Conservation (phyloP, 1,140 invertebrate genomes). For the Parapsyche elsis region DNA sequence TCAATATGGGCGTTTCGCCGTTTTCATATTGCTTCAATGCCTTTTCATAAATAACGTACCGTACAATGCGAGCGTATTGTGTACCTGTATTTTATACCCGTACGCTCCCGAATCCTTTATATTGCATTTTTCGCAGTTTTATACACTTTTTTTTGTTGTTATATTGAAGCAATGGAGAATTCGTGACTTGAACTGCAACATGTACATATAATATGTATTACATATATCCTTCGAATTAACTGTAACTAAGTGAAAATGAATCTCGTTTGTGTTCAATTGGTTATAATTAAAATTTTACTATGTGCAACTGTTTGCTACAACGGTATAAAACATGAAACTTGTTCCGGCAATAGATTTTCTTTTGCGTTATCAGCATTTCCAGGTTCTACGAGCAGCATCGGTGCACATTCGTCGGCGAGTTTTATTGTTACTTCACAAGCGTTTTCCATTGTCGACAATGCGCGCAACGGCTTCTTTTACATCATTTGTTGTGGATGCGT, state of each 20-base stretch:
- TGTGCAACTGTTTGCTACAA: too few relatives aligned
- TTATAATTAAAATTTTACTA: too few relatives aligned
- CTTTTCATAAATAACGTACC: constrained; percentile 28
- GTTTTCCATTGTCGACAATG: constrained; percentile 48
- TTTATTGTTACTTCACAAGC: constrained; percentile 50
- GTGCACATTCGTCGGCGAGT: constrained; percentile 12
- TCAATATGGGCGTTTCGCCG: neutral
- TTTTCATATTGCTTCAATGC: constrained; percentile 29
- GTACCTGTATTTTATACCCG: constrained; percentile 12
- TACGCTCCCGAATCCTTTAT: neutral
- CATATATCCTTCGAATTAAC: too few relatives aligned
- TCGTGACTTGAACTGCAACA: too few relatives aligned
- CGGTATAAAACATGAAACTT: too few relatives aligned
- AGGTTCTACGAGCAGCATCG: constrained; percentile 20
- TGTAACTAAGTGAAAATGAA: too few relatives aligned
- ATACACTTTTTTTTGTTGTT: neutral
- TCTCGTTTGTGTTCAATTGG: too few relatives aligned
- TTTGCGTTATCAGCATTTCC: neutral
- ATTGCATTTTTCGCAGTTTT: neutral
- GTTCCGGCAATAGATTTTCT: too few relatives aligned
- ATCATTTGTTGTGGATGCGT: constrained; percentile 21
- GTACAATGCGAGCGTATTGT: neutral
- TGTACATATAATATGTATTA: too few relatives aligned
- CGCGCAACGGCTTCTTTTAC: constrained; percentile 40
- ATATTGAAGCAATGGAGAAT: too few relatives aligned